Conservation (phyloP, 23 tunicate species). For the Phallusia fumigata region DNA sequence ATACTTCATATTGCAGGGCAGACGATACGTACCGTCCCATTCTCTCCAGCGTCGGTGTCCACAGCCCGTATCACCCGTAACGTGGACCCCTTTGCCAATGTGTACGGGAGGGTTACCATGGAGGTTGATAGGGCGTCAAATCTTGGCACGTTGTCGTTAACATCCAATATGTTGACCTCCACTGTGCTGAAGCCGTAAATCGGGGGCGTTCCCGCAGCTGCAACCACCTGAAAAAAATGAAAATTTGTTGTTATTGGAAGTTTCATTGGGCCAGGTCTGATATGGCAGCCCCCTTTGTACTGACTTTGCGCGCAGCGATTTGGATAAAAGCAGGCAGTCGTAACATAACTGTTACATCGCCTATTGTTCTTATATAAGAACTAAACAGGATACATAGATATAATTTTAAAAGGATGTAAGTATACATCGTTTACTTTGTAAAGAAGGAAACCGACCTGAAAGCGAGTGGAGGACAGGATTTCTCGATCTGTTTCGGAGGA, state of each 20-base stretch:
- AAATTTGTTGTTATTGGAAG: too few relatives aligned
- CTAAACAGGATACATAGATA: too few relatives aligned
- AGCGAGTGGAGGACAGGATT: slow-evolving; percentile 37
- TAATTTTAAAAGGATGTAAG: too few relatives aligned
- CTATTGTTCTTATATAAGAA: too few relatives aligned
- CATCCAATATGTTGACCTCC: slow-evolving; percentile 43
- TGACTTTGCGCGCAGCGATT: too few relatives aligned
- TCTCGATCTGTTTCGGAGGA: slow-evolving; percentile 57
- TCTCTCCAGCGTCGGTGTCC: slow-evolving; percentile 50
- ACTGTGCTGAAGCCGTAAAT: slow-evolving; percentile 51
- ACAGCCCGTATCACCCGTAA: slow-evolving; percentile 27
- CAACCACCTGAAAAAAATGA: slow-evolving; percentile 68
- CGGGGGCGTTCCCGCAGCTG: slow-evolving; percentile 73
- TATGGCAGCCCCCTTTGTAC: too few relatives aligned
- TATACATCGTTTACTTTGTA: too few relatives aligned
- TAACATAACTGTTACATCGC: too few relatives aligned
- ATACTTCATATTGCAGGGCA: background rate
- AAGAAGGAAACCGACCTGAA: slow-evolving; percentile 42
- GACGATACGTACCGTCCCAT: slow-evolving; percentile 39
- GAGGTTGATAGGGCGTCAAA: slow-evolving; percentile 6
- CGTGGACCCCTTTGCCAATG: slow-evolving; percentile 9
- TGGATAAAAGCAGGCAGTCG: too few relatives aligned
- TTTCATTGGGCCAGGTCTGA: too few relatives aligned
- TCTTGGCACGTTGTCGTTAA: slow-evolving; percentile 75
- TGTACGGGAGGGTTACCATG: slow-evolving; percentile 42